Percentiles rank a stretch among this genome's conserved stretches.
Conservation (phyloP, 2,113 vertebrate species). For the Tetrao urogallus region DNA sequence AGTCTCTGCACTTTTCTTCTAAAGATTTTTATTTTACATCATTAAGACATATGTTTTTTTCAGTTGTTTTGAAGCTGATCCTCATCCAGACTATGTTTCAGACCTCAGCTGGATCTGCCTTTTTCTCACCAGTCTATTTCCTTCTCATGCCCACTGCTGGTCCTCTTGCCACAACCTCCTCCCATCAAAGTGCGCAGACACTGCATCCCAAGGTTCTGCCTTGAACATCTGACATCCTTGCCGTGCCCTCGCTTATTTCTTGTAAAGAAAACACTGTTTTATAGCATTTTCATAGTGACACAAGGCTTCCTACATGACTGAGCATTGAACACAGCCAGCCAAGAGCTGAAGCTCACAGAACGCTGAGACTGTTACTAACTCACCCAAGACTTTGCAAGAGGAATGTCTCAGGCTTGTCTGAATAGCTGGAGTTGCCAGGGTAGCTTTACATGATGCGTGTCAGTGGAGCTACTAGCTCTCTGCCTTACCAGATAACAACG, state of each 20-base stretch:
- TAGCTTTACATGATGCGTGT: neutral
- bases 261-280: neutral
- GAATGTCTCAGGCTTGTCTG: rapidly evolving
- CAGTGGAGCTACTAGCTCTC: neutral
- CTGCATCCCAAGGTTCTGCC: neutral
- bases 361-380: neutral
- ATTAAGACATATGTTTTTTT: neutral
- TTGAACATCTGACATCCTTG: neutral
- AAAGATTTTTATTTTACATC: neutral
- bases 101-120: neutral
- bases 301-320: neutral
- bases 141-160: neutral
- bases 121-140: neutral
- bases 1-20: neutral
- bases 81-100: neutral
- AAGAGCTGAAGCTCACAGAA: neutral
- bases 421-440: neutral
- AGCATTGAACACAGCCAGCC: neutral
- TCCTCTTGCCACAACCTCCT: neutral
- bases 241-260: neutral
- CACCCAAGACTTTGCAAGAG: neutral
- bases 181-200: rapidly evolving
- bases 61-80: neutral
- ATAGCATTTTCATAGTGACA: neutral
- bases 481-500: neutral